A percentile compares a stretch with the other conserved stretches of the same genome.
These are phyloP conservation scores for Orthonychiurus folsomi DNA, from an alignment of 2,888 invertebrate genomes.

Conservation along the genomic window DNA sequence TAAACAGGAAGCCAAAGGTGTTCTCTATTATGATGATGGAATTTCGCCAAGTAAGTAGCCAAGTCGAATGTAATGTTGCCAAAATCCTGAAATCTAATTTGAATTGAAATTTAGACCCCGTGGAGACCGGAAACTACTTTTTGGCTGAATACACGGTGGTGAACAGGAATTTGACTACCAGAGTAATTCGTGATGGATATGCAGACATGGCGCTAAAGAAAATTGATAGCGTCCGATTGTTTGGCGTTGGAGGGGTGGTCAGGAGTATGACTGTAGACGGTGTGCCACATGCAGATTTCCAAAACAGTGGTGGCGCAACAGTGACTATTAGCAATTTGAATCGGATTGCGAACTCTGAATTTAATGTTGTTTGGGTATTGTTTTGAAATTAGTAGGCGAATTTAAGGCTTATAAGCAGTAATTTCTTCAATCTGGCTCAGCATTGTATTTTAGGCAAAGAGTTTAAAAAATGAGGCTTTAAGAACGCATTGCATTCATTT, in stretches of 20 bases:
- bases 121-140: not conserved
- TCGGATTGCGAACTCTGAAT: not conserved
- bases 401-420: no score
- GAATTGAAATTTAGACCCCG: not conserved
- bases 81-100: no score
- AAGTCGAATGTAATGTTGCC: no score
- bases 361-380: no score
- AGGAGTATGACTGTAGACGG: not conserved
- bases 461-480: no score
- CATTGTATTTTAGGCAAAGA: no score
- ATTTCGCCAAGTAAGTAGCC: no score
- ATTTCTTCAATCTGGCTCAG: no score
- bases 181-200: not conserved
- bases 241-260: not conserved
- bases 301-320: not conserved
- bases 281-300: not conserved
- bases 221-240: not conserved
- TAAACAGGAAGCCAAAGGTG: constrained; percentile 52
- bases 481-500: no score
- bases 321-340: not conserved
- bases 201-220: not conserved
- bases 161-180: not conserved
- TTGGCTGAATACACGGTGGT: not conserved
- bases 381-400: no score
- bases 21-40: constrained; percentile 73